These are phyloP conservation scores for Masticophis lateralis DNA, from an alignment of 2,797 vertebrate genomes.

Conservation along the genomic window DNA sequence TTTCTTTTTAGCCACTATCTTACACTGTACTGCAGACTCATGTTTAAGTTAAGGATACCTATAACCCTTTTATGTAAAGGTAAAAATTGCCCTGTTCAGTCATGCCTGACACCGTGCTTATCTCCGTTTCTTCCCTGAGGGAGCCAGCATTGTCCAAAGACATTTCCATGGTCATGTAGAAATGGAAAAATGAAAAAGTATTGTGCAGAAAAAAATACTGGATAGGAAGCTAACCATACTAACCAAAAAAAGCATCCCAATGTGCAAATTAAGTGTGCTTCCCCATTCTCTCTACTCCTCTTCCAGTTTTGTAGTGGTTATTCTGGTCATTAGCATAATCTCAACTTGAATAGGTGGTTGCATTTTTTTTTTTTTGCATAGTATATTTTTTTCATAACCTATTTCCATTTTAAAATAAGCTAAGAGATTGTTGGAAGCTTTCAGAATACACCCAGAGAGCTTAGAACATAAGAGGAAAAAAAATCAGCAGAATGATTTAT, in stretches of 20 bases:
- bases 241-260: background rate
- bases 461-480: background rate
- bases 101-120: background rate
- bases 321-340: background rate
- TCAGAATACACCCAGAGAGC: background rate
- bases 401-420: background rate
- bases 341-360: background rate
- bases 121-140: background rate
- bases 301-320: background rate
- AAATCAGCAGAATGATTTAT: background rate
- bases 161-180: background rate
- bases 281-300: background rate
- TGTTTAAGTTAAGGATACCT: background rate
- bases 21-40: background rate
- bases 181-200: background rate
- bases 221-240: background rate
- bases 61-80: background rate
- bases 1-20: background rate
- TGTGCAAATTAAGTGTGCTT: background rate
- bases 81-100: background rate
- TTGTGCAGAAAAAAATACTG: background rate
- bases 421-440: background rate
- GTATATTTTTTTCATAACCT: background rate
- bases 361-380: background rate
- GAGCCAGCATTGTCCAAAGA: background rate